Evolutionary conservation across 2,113 vertebrate genomes (phyloP), one percentile per base, ranked within the genome.

Genomic region (Cygnus buccinator): DNA sequence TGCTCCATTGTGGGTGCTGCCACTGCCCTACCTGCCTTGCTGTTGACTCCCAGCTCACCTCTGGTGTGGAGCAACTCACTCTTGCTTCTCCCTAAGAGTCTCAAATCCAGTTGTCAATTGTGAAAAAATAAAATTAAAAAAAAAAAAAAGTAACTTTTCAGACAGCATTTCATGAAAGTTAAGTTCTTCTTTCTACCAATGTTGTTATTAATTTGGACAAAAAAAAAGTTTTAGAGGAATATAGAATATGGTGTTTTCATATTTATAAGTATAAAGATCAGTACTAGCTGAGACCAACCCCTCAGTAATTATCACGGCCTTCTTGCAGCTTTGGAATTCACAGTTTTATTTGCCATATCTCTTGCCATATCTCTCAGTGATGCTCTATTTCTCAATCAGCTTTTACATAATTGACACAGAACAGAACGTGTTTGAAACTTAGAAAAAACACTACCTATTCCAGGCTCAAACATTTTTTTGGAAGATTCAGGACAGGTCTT

Each of bases 111-210:
- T 35, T 77, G 44, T 84, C 73, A 95, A 43, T 39, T 54, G 37
- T 28, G 52, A 65, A 55, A 37, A 55, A 21, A 21, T 58, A 55
- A 37, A 55, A 21, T 21, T 58, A 55, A 39, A 58, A 68, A 46
- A n/a, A 5, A 46, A 37, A 62, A 10, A 13, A 67, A 78, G 18
- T 48, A 22, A 73, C 84, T 95, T 89, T 80, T 93, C 76, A 89
- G 87, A 80, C 54, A 89, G 92, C 76, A 80, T 16, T 89, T 91
- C 62, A 86, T 89, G 94, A 89, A 83, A 93, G 70, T 81, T 81
- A 29, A 77, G 70, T 67, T 82, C 81, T 87, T 95, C 88, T 93
- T 91, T 81, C 87, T 74, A 89, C 26, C 73, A 74, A 35, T 66
- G 73, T 39, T 87, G 73, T 61, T 74, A 84, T 77, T 77, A 94